These are phyloP conservation scores for Callimorpha dominula DNA, from an alignment of 2,888 invertebrate species.

Conservation along the genomic window DNA sequence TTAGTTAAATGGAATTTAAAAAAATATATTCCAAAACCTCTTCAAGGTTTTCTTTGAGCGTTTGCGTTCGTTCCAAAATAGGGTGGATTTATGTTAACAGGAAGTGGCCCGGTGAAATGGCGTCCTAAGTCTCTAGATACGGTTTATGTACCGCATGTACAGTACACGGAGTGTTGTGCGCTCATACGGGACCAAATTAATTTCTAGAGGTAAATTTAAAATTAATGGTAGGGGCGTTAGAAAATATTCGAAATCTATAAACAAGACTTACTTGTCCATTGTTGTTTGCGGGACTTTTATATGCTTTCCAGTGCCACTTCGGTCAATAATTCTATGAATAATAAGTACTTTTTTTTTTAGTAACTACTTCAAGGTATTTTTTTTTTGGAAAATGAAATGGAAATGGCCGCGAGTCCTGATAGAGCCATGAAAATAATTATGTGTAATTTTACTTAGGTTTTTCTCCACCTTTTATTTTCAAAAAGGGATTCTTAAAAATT, in stretches of 20 bases:
- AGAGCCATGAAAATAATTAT: neutral
- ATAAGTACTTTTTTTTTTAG: neutral
- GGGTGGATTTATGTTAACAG: conserved; percentile 83
- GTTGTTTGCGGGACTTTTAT: neutral
- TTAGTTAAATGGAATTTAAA: neutral
- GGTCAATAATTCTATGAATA: neutral
- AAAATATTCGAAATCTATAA: neutral
- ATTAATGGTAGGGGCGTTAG: neutral
- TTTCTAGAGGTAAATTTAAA: conserved; percentile 32
- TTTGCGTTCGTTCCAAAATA: conserved; percentile 61
- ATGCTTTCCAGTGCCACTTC: neutral
- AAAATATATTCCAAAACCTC: conserved; percentile 32
- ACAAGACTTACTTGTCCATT: neutral
- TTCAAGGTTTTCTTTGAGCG: conserved; percentile 51
- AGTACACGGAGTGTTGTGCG: conserved; percentile 47
- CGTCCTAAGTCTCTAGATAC: conserved; percentile 79
- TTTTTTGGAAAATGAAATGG: neutral
- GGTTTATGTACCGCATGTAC: conserved; percentile 65
- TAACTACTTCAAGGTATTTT: neutral
- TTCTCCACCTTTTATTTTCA: too few species aligned
- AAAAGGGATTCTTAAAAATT: too few species aligned
- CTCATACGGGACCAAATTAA: conserved; percentile 47
- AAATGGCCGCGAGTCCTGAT: neutral
- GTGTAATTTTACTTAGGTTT: neutral
- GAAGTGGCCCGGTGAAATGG: conserved; percentile 79